These are phyloP conservation scores for Bubo scandiacus DNA, from an alignment of 2,113 vertebrate species.

Conservation along the genomic window DNA sequence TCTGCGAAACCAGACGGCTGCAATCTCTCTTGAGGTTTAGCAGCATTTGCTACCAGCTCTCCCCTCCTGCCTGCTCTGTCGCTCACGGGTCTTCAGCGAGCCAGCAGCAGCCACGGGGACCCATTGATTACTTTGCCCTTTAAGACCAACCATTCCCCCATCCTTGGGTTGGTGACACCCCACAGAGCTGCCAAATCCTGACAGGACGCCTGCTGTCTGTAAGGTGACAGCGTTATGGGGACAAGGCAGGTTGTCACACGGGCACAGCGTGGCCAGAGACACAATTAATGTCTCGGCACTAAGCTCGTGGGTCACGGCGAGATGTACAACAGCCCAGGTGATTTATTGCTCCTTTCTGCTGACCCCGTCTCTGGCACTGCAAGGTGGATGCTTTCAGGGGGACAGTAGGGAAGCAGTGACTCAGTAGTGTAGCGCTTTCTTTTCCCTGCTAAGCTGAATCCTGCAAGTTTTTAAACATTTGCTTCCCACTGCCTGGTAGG, in stretches of 20 bases:
- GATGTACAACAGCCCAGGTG: background rate
- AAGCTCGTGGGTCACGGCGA: background rate
- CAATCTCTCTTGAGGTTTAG: background rate
- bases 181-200: background rate
- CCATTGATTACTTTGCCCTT: background rate
- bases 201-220: fast-evolving
- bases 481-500: background rate
- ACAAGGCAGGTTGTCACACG: background rate
- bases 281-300: background rate
- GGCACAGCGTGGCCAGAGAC: background rate
- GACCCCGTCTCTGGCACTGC: fast-evolving
- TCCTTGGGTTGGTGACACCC: fast-evolving
- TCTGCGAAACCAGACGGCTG: background rate
- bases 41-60: background rate
- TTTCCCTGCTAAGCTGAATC: background rate
- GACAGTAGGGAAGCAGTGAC: background rate
- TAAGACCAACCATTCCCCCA: background rate
- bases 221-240: background rate
- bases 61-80: background rate
- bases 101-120: background rate
- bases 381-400: background rate
- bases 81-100: background rate
- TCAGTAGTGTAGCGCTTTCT: background rate
- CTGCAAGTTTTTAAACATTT: background rate
- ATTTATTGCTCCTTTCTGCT: background rate